Evolutionary conservation across 2,113 vertebrate genomes (phyloP), one percentile per base, ranked within the genome.

Genomic region (Capreolus pygargus): DNA sequence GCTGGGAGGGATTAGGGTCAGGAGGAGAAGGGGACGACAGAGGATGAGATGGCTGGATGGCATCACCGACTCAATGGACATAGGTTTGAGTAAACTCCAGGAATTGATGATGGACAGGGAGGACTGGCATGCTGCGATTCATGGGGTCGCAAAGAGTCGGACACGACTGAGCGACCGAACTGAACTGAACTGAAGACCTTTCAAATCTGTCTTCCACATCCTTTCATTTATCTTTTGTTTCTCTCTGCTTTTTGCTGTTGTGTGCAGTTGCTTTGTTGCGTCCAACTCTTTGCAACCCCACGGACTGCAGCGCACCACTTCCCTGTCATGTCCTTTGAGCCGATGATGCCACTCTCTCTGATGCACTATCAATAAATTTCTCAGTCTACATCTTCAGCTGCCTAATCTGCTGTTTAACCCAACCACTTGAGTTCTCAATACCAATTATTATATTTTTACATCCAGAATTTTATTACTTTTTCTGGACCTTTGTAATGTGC

Each of bases 251-350:
- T 17, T 39, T 23, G 67, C 6, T 6, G n/a, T 25, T 30, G 64
- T 19, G 19, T 39, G 2, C 47, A 47, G 2, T 13, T 0, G 2
- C 2, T 39, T 19, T 1, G 2, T 74, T 0, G 1, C 19, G 2
- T 39, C 10, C 67, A 39, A 0, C 67, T 36, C 64, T 23, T 12
- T 39, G 67, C 67, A 23, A 6, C 21, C 36, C n/a, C 67, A 74
- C 0, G 10, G 67, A 74, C 36, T 39, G 67, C 10, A 39, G 19
- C 19, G 6, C 67, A 39, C 19, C 67, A 39, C 36, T 6, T 74
- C n/a, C 19, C 19, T 23, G n/a, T 39, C 67, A 36, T 21, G 64
- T 36, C 33, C 64, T 5, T 21, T 10, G 33, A 67, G 33, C n/a
- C 8, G 0, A 10, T 36, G 64, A 67, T 10, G 33, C 16, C 17